Conservation (phyloP, 1,140 invertebrate species). For the Drosophila eugracilis region DNA sequence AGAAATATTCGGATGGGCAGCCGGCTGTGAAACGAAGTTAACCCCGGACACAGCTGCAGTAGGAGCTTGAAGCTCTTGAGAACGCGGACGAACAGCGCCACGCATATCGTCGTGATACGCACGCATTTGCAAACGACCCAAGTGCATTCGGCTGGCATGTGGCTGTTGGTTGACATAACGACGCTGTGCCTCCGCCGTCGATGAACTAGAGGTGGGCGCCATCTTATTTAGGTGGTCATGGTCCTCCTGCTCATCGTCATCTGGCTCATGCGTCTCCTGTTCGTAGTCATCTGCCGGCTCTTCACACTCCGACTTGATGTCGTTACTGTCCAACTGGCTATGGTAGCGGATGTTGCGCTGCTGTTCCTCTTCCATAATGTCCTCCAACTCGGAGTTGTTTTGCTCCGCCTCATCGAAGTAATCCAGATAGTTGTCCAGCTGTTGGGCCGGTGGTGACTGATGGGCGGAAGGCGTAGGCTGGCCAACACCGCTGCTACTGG, state of each 20-base stretch:
- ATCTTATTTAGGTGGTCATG: constrained; percentile 59
- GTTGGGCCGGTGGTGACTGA: constrained; percentile 59
- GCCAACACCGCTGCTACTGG: constrained; percentile 26
- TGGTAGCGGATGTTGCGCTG: constrained; percentile 57
- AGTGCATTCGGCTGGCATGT: constrained; percentile 47
- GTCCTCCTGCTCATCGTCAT: constrained; percentile 51
- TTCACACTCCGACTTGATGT: constrained; percentile 81
- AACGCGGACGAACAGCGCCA: constrained; percentile 53
- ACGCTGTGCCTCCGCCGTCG: constrained; percentile 34
- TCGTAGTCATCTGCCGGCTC: constrained; percentile 72
- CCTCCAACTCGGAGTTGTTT: constrained; percentile 73
- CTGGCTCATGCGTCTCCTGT: constrained; percentile 36
- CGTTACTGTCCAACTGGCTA: constrained; percentile 67
- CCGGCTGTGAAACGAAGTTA: constrained; percentile 4
- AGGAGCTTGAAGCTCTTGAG: constrained; percentile 55
- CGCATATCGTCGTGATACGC: constrained; percentile 69
- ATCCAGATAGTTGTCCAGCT: constrained; percentile 75
- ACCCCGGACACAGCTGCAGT: constrained; percentile 24
- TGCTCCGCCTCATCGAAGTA: constrained; percentile 72
- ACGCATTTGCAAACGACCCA: constrained; percentile 65
- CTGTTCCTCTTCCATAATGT: constrained; percentile 74
- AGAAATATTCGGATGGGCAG: constrained; percentile 67
- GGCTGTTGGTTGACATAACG: constrained; percentile 58
- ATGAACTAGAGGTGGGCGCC: constrained; percentile 55
- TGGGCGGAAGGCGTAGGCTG: constrained; percentile 49